These are phyloP conservation scores for Pectinophora gossypiella DNA, from an alignment of 1,140 invertebrate species.

Conservation along the genomic window DNA sequence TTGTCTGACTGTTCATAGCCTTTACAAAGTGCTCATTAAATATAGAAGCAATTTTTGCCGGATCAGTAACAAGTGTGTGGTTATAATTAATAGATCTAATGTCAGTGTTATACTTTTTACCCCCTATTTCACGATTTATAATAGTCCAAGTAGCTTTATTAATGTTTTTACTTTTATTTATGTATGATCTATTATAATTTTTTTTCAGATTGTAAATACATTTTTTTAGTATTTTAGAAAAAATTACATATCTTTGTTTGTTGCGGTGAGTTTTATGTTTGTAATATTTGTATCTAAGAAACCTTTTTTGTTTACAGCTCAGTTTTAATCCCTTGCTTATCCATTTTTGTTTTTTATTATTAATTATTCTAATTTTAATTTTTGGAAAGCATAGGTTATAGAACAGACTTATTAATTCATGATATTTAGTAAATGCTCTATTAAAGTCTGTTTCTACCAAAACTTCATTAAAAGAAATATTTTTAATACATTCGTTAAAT, in stretches of 20 bases:
- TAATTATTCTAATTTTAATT: neutral
- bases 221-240: neutral
- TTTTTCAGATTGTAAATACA: neutral
- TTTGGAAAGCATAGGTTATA: neutral
- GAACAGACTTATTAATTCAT: neutral
- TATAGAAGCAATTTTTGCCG: neutral
- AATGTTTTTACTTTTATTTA: neutral
- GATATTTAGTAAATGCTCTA: neutral
- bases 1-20: neutral
- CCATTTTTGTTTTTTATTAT: neutral
- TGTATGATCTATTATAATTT: neutral
- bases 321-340: neutral
- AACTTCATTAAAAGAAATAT: neutral
- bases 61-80: neutral
- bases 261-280: neutral
- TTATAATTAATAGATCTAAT: neutral
- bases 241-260: neutral
- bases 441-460: neutral
- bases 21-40: neutral
- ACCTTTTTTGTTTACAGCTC: neutral
- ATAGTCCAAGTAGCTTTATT: neutral
- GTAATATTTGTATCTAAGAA: neutral
- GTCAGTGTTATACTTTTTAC: neutral
- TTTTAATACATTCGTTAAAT: neutral
- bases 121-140: neutral